Percentiles rank a stretch among this genome's conserved stretches.
Evolutionary conservation across 1,140 invertebrate species (phyloP).

Genomic region (Drosophila chauvacae): DNA sequence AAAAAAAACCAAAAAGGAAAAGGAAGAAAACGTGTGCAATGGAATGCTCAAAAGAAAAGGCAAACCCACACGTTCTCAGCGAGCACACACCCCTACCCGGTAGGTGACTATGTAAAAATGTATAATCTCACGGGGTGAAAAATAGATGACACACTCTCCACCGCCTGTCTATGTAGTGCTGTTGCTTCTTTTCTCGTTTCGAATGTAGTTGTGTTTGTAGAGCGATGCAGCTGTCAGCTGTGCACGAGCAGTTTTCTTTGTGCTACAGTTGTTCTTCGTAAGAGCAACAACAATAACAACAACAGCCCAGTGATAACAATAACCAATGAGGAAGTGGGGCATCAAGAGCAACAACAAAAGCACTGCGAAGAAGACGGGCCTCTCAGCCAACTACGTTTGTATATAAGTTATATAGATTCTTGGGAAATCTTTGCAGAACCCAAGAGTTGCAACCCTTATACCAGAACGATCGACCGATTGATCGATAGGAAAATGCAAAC

Average conservation of each 20-base stretch:
- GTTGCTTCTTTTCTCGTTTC: constrained; percentile 3
- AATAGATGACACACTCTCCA: constrained; percentile 53
- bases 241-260: constrained; percentile 71
- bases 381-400: constrained; percentile 15
- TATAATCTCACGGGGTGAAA: constrained; percentile 57
- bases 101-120: constrained; percentile 33
- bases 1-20: constrained; percentile 45
- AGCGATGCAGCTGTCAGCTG: constrained; percentile 72
- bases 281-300: constrained; percentile 17
- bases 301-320: constrained; percentile 69
- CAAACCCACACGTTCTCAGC: constrained; percentile 46
- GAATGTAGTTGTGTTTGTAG: constrained; percentile 8
- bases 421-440: constrained; percentile 35
- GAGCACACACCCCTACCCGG: constrained; percentile 8
- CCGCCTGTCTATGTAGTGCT: constrained; percentile 4
- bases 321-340: constrained; percentile 54
- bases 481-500: constrained; percentile 21
- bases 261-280: constrained; percentile 58
- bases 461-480: constrained; percentile 3
- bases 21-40: constrained; percentile 60
- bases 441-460: constrained; percentile 23
- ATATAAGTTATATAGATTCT: neutral
- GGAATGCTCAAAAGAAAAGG: constrained; percentile 66
- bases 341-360: constrained; percentile 24
- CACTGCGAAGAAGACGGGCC: constrained; percentile 26